Conservation (phyloP, 2,888 invertebrate genomes). For the Lordiphosa andalusiaca region DNA sequence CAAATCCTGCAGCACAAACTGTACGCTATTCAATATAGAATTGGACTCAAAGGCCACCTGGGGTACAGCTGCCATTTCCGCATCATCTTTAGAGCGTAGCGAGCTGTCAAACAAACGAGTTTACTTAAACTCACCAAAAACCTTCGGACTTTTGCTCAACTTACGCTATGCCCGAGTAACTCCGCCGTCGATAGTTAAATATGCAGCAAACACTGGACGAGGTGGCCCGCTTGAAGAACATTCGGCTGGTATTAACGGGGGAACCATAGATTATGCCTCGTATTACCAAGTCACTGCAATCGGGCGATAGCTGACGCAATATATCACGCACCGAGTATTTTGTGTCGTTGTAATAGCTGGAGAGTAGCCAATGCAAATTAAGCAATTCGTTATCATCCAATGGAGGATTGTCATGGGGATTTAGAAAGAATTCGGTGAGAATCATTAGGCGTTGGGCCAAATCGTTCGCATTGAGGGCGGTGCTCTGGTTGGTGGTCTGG, state of each 20-base stretch:
- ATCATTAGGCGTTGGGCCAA: constrained; percentile 65
- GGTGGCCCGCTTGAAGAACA: constrained; percentile 67
- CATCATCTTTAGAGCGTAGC: constrained; percentile 42
- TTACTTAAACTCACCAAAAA: background rate
- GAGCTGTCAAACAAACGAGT: background rate
- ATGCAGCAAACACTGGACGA: constrained; percentile 77
- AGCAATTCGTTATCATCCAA: constrained; percentile 47
- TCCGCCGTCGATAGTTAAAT: constrained; percentile 74
- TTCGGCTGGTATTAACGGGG: constrained; percentile 56
- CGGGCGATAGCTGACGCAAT: constrained; percentile 64
- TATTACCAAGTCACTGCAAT: constrained; percentile 68
- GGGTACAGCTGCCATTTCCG: constrained; percentile 45
- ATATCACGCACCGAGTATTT: constrained; percentile 73
- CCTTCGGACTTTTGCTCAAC: constrained; percentile 2
- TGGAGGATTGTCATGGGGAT: constrained; percentile 50
- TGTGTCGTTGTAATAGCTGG: constrained; percentile 61
- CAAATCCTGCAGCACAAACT: constrained; percentile 74
- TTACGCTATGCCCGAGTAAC: constrained; percentile 61
- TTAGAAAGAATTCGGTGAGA: constrained; percentile 67
- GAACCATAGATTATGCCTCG: constrained; percentile 67
- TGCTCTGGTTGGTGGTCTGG: constrained; percentile 42
- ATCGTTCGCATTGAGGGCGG: constrained; percentile 45
- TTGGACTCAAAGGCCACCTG: constrained; percentile 65
- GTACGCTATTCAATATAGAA: constrained; percentile 68
- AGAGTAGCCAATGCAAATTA: constrained; percentile 70